Base-by-base conservation (phyloP, 2,797 vertebrate species). In the Mormyrops boulengeri region DNA sequence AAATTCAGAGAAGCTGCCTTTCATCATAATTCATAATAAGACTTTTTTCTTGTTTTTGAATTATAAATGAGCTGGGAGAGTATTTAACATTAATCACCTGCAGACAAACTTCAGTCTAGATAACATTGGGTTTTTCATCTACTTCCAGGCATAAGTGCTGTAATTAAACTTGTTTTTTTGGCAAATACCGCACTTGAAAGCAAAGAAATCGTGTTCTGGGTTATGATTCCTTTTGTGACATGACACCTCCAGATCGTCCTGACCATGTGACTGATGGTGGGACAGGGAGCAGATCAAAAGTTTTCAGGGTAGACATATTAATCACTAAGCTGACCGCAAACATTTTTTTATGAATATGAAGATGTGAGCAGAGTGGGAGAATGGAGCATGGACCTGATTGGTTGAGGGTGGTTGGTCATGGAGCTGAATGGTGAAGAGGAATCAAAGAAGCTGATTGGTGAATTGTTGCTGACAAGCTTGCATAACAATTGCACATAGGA, bases 31-130 rank as follows among this genome's bases (percentile, higher is more conserved):
- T 85, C 84, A 85, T 22, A 47, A 69, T 69, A 41, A 80, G 84
- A 85, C 17, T 53, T 17, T 44, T 69, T 80, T 44, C 73, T n/a
- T 69, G 26, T n/a, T 30, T 80, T 34, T 86, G 22, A 85, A 85
- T 66, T 66, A 86, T 85, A n/a, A 57, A 89, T 89, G 26, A 50
- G 14, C 38, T 30, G 53, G 38, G 88, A 89, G 89, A 85, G 47
- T 26, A 34, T 89, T 53, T 62, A 89, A 62, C 38, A 52, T 41
- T 85, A 47, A 77, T 77, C 62, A 30, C 50, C 50, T 80, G 22
- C 22, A 88, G 88, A 47, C 17, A 85, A 85, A 85, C 84, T 85
- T 50, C 22, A 50, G 22, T 26, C n/a, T 53, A 41, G 26, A 17
- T 22, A 85, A 85, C n/a, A 34, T 0, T 19, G 6, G 26, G 77